Base-by-base conservation (phyloP, 2,888 invertebrate species). In the Gryllus longicercus region DNA sequence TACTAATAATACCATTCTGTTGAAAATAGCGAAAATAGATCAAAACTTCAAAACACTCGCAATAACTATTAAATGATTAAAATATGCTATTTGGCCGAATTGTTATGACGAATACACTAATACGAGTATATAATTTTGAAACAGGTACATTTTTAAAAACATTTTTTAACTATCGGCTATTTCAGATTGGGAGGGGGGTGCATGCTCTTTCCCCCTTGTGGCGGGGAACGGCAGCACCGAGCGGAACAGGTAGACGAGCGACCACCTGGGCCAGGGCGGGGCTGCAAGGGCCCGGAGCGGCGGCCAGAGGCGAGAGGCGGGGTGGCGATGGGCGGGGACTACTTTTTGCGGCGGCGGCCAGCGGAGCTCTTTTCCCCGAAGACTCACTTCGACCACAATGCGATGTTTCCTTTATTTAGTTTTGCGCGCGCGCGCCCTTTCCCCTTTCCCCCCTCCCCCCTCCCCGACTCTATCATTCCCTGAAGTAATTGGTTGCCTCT, bases 381-480 rank as follows among this genome's bases (percentile, higher is more conserved):
- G 63, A 14, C 63, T 63, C 63, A 63, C 63, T 63, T 63, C 63
- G 63, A 63, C n/a, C 63, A 63, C 63, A 63, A 63, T 18, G 63
- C 63, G 12, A 63, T 63, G 63, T 63, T 63, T 63, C n/a, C 63
- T 63, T 63, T 63, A 63, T 63, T 63, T 63, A 63, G 63, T 63
- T 63, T 63, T 63, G n/a, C 14, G 63, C 16, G 16, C n/a, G 16
- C 63, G n/a, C 63, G 16, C 63, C 4, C 63, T 2, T 5, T 2
- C 18, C 16, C 63, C 63, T 18, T 2, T 5, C 63, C 18, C 25
- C 18, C 25, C 4, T 2, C 0, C 16, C 63, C 63, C 16, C 3
- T 14, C 63, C 8, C 63, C 8, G 63, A 10, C 63, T 63, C 63
- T 63, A 63, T 63, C 63, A 63, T 63, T 63, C 63, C 63, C 63